Evolutionary conservation across 2,888 invertebrate species (phyloP), one percentile per base, ranked within the genome.

Genomic region (Rhimphoctona megacephalus): DNA sequence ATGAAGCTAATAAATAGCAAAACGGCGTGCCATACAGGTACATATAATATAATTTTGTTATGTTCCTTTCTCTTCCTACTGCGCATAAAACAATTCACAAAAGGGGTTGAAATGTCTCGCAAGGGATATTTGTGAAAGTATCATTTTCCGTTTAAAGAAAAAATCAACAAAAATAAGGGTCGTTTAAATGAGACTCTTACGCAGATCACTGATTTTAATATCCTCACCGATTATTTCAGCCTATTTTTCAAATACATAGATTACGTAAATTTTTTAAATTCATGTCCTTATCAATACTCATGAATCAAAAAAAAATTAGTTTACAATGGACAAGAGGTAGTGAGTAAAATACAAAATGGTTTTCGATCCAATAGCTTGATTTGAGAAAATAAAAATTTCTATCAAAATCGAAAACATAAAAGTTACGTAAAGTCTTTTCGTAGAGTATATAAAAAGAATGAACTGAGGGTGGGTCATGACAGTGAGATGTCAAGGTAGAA

Each of bases 401-500:
- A 17, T 14, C 3, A 14, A 52, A 52, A 36, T 33, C n/a, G 33
- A n/a, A 52, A 54, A 19, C 11, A n/a, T 46, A 11, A 52, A 39
- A n/a, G 33, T 72, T 46, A 19, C 6, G 9, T 30, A 70, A 72
- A 80, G 85, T 86, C 84, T 86, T 90, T 86, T 87, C 86, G 88
- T 85, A 84, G 87, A 88, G 89, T 85, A 86, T 90, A 88, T 90
- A 90, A 90, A 90, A 78, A 89, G 90, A 90, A 90, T 78, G 89
- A 88, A 90, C 88, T 89, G 89, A 89, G 64, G 83, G 85, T 87
- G 88, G 76, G 85, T 88, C 86, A 88, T 89, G 88, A 88, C 89
- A 89, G 89, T 89, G 89, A 89, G 88, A 89, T 82, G 88, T 89
- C 88, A 88, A 87, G 89, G 88, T 82, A 88, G 87, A 88, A 88